These are phyloP conservation scores for Trematomus bernacchii DNA, from an alignment of 2,797 vertebrate species.

Conservation along the genomic window DNA sequence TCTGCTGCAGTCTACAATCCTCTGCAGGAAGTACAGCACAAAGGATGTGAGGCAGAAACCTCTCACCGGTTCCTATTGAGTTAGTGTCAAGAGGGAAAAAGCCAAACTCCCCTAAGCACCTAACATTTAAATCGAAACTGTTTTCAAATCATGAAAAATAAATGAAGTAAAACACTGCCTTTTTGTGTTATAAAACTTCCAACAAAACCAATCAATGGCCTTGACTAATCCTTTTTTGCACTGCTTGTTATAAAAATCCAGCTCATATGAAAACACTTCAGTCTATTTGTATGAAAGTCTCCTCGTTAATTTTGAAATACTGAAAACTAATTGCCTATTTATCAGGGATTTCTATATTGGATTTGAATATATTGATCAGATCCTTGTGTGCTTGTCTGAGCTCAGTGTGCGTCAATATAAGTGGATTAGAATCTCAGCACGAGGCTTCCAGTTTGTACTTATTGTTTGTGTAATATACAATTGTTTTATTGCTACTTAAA, in stretches of 20 bases:
- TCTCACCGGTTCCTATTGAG: neutral
- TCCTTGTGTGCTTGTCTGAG: neutral
- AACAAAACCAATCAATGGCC: neutral
- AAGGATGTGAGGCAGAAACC: neutral
- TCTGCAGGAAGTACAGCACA: conserved; percentile 18
- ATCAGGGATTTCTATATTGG: neutral
- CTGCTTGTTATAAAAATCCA: neutral
- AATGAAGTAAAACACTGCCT: neutral
- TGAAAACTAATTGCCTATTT: neutral
- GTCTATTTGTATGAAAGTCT: conserved; percentile 6
- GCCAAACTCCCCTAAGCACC: neutral
- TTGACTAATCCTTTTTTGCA: neutral
- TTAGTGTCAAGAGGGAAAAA: neutral
- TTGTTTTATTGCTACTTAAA: conserved; percentile 10
- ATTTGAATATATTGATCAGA: conserved; percentile 2
- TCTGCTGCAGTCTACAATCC: conserved; percentile 20
- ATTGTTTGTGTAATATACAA: neutral
- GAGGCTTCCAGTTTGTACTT: conserved; percentile 10
- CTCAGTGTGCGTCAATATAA: neutral
- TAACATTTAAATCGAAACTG: neutral
- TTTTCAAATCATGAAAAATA: neutral
- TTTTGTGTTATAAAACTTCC: neutral
- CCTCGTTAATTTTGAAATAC: neutral
- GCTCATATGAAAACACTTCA: neutral
- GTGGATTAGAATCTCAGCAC: conserved; percentile 1